phyloP scores from a whole-genome alignment of 2,888 invertebrate genomes.

The Ophion obscuratus region DNA sequence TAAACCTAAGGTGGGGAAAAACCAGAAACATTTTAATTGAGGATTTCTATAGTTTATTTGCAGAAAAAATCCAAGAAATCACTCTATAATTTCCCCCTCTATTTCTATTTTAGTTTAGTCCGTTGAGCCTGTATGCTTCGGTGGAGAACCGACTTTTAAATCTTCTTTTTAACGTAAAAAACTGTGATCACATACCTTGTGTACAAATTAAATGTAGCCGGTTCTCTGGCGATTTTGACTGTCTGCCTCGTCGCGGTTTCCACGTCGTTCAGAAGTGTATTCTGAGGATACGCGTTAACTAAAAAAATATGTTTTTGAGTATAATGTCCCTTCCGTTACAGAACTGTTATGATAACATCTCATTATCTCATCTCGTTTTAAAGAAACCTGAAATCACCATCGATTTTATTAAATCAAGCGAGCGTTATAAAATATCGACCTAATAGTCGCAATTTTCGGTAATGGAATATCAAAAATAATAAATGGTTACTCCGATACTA shows the following conservation, averaged over 20 bases:
- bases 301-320: slow-evolving; percentile 15
- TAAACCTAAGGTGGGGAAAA: too few species aligned
- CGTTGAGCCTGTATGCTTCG: neutral
- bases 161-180: neutral
- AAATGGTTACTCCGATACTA: neutral
- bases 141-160: neutral
- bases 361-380: neutral
- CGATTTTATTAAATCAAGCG: neutral
- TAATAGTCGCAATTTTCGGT: neutral
- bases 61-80: too few species aligned
- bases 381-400: neutral
- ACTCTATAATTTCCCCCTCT: neutral
- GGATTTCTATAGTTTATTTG: too few species aligned
- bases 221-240: slow-evolving; percentile 72
- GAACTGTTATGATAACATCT: neutral
- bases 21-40: too few species aligned
- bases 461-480: neutral
- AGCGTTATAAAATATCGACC: neutral
- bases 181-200: slow-evolving; percentile 73
- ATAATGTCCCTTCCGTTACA: neutral
- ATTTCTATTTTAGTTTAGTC: neutral
- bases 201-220: slow-evolving; percentile 77
- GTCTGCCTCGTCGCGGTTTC: slow-evolving; percentile 73
- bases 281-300: slow-evolving; percentile 73
- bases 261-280: slow-evolving; percentile 75